These are phyloP conservation scores for Ranitomeya imitator DNA, from an alignment of 2,113 vertebrate species.

Conservation along the genomic window DNA sequence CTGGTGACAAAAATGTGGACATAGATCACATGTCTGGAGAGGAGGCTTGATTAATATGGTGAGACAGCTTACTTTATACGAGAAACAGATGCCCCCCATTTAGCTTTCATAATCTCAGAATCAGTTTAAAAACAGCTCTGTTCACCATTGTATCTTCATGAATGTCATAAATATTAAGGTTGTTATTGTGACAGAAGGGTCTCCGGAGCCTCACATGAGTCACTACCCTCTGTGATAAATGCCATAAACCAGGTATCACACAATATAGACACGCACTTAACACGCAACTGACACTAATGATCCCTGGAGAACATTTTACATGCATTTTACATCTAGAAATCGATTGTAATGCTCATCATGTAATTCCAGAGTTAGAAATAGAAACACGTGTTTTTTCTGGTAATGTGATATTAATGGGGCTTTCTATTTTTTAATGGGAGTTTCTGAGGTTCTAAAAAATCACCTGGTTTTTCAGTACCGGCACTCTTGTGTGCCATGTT, in stretches of 20 bases:
- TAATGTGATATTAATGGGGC: no score
- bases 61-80: background rate
- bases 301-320: background rate
- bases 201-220: background rate
- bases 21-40: background rate
- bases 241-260: background rate
- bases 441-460: no score
- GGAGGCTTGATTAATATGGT: conserved; percentile 6
- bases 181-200: conserved; percentile 2
- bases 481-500: no score
- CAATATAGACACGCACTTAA: background rate
- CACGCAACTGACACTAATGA: background rate
- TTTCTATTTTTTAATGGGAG: no score
- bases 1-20: background rate
- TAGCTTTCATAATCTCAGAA: conserved; percentile 37
- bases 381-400: background rate
- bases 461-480: no score
- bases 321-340: background rate
- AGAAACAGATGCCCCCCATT: conserved; percentile 1
- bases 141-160: background rate
- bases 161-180: conserved; percentile 45
- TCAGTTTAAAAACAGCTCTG: conserved; percentile 25
- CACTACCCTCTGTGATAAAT: background rate
- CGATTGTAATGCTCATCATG: background rate
- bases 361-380: background rate